Conservation (phyloP, 2,888 invertebrate genomes). For the Leptinotarsa rubiginosa region DNA sequence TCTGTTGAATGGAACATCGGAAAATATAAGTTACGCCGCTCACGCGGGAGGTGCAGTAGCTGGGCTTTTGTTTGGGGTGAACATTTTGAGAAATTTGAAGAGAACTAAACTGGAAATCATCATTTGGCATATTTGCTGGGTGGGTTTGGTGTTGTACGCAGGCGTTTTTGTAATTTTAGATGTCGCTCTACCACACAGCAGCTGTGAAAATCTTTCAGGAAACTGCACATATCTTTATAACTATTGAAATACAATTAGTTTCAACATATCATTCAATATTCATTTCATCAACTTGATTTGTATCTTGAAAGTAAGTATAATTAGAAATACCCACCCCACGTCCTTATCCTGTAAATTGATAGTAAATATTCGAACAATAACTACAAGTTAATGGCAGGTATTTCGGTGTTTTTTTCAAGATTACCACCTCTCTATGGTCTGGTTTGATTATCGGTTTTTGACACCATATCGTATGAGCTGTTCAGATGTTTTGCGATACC, state of each 20-base stretch:
- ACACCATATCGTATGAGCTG: too few relatives aligned
- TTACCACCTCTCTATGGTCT: too few relatives aligned
- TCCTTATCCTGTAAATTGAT: too few relatives aligned
- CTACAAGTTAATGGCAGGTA: too few relatives aligned
- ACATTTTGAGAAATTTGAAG: constrained; percentile 73
- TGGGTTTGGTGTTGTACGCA: background rate
- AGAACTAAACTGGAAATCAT: constrained; percentile 72
- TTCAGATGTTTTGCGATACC: too few relatives aligned
- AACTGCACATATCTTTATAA: background rate
- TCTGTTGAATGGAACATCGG: background rate
- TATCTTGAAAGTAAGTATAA: too few relatives aligned
- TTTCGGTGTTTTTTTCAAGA: too few relatives aligned
- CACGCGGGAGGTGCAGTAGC: constrained; percentile 80
- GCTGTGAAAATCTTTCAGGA: background rate
- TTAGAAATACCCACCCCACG: too few relatives aligned
- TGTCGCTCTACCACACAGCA: background rate
- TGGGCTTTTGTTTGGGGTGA: constrained; percentile 78
- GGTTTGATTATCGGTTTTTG: too few relatives aligned
- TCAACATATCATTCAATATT: background rate
- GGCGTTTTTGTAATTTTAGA: background rate
- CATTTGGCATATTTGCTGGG: constrained; percentile 62
- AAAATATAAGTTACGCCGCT: constrained; percentile 81
- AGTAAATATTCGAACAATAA: too few relatives aligned
- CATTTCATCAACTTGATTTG: too few relatives aligned
- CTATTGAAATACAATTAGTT: background rate